phyloP scores from a whole-genome alignment of 2,113 vertebrate genomes.

The Columbina picui region DNA sequence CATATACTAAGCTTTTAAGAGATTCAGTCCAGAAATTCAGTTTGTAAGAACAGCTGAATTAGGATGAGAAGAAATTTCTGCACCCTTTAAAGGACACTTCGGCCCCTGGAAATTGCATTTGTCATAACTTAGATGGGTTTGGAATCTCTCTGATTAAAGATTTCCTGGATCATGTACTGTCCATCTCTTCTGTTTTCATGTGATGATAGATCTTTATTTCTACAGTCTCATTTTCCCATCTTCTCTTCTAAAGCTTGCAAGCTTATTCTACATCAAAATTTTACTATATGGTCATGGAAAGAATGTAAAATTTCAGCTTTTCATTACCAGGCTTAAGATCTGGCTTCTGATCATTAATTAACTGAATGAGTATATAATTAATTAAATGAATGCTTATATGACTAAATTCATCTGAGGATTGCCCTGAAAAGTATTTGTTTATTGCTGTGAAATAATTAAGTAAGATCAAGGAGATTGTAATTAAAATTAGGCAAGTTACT shows the following conservation, averaged over 20 bases:
- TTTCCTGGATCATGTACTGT: background rate
- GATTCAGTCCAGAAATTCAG: background rate
- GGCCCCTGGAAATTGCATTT: background rate
- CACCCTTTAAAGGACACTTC: background rate
- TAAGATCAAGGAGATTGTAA: background rate
- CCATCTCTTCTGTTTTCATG: background rate
- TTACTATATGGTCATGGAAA: background rate
- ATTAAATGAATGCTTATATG: background rate
- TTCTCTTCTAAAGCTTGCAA: background rate
- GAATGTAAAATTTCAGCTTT: background rate
- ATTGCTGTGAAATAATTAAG: background rate
- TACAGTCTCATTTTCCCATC: background rate
- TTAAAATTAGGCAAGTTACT: background rate
- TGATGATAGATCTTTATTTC: background rate
- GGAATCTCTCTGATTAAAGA: background rate
- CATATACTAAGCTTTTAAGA: fast-evolving
- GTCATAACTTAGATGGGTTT: background rate
- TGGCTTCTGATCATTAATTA: background rate
- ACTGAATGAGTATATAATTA: background rate
- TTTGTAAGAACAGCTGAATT: background rate
- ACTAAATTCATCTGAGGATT: background rate
- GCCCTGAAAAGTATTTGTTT: background rate
- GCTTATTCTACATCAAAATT: background rate
- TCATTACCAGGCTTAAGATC: background rate
- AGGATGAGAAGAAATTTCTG: background rate